Conservation (phyloP, 2,113 vertebrate species). For the Helogale parvula region DNA sequence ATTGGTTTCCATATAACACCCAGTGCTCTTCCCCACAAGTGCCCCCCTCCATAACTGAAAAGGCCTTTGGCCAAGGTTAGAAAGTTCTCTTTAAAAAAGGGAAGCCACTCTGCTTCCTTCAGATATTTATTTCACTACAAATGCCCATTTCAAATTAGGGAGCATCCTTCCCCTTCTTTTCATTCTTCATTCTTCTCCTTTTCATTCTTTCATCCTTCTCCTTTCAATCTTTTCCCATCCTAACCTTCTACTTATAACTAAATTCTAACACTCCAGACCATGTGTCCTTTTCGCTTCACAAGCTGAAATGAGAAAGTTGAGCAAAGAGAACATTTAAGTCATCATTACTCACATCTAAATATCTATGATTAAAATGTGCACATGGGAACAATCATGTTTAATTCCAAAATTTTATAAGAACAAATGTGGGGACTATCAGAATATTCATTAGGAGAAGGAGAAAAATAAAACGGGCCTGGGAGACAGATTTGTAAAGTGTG, state of each 20-base stretch:
- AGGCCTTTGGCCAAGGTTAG: background rate
- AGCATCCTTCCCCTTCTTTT: background rate
- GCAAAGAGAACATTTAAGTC: constrained; percentile 26
- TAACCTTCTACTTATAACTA: background rate
- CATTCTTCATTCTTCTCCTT: too few species aligned
- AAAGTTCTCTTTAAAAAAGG: background rate
- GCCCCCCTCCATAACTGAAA: background rate
- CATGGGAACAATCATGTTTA: background rate
- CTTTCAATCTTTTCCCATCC: background rate
- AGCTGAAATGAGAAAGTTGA: background rate
- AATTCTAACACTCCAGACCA: background rate
- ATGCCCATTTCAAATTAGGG: background rate
- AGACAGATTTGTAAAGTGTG: constrained; percentile 81
- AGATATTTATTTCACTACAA: background rate
- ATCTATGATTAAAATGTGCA: constrained; percentile 25
- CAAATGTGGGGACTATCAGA: background rate
- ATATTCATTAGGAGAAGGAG: constrained; percentile 19
- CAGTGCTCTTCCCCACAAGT: too few species aligned
- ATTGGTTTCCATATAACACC: too few species aligned
- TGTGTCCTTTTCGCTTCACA: background rate
- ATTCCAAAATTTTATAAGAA: constrained; percentile 36
- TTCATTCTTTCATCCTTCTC: too few species aligned
- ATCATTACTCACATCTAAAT: background rate
- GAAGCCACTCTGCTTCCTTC: background rate
- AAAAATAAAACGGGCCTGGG: constrained; percentile 69